Conservation (phyloP, 1,140 invertebrate genomes). For the Neodiprion fabricii region DNA sequence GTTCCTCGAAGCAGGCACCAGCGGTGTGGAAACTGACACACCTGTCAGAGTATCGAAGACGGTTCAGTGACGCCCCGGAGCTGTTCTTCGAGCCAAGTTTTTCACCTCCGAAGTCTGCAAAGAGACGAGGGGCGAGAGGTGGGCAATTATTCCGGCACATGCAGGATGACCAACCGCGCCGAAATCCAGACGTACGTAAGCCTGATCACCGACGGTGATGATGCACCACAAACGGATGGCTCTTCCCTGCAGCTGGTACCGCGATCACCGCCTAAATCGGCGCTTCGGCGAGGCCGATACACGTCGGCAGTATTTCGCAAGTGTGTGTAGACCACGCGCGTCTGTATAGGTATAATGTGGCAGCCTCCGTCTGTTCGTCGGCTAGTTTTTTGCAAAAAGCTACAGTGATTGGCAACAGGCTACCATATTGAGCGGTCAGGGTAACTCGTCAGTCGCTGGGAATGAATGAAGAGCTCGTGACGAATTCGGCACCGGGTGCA, state of each 20-base stretch:
- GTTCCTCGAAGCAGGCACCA: too few species aligned
- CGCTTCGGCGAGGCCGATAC: conserved; percentile 11
- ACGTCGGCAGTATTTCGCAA: too few species aligned
- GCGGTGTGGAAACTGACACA: too few species aligned
- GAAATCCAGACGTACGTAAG: neutral
- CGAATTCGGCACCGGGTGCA: neutral
- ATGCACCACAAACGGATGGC: neutral
- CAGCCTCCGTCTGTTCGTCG: neutral
- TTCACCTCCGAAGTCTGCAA: neutral
- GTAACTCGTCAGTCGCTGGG: conserved; percentile 24
- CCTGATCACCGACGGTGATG: neutral
- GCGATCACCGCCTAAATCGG: conserved; percentile 36
- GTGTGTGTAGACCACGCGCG: too few species aligned
- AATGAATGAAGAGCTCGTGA: conserved; percentile 34
- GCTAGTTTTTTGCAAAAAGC: conserved; percentile 31
- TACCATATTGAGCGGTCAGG: conserved; percentile 42
- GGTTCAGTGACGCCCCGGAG: too few species aligned
- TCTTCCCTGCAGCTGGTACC: neutral
- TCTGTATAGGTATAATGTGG: too few species aligned
- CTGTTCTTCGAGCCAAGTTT: neutral
- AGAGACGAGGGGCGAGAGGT: neutral
- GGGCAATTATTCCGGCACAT: neutral
- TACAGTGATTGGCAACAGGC: conserved; percentile 33
- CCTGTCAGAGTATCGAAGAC: too few species aligned
- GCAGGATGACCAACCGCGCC: neutral